Percentiles rank a stretch among this genome's conserved stretches.
These are phyloP conservation scores for Sanderia malayensis DNA, from an alignment of 30 jellyfish, hydroid and myxozoan species.

Conservation along the genomic window DNA sequence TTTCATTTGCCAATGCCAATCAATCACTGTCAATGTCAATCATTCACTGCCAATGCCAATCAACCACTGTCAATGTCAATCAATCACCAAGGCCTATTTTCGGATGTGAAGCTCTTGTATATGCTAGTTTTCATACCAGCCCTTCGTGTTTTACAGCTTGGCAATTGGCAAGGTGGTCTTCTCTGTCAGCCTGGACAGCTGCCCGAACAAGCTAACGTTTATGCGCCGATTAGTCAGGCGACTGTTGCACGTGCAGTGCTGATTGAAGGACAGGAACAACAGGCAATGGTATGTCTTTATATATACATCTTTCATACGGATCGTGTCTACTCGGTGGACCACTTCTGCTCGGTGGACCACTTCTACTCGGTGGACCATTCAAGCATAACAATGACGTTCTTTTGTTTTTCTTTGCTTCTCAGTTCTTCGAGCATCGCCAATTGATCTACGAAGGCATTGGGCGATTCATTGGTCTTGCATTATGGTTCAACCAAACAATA, in stretches of 20 bases:
- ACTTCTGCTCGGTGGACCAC: too few relatives aligned
- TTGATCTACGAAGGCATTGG: slow-evolving; percentile 72
- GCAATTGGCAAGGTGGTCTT: slow-evolving; percentile 2
- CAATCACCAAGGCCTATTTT: too few relatives aligned
- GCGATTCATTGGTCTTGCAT: slow-evolving; percentile 82
- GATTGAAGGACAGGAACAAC: neutral
- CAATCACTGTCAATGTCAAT: too few relatives aligned
- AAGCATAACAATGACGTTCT: too few relatives aligned
- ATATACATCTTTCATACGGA: too few relatives aligned
- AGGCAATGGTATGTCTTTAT: neutral
- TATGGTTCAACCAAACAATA: slow-evolving; percentile 91
- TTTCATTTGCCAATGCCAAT: neutral
- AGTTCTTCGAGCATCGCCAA: slow-evolving; percentile 33
- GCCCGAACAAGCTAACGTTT: slow-evolving; percentile 58
- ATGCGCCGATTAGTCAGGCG: slow-evolving; percentile 14
- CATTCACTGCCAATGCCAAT: too few relatives aligned
- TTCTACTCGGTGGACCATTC: too few relatives aligned
- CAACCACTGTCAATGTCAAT: too few relatives aligned
- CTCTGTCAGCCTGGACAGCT: slow-evolving; percentile 59
- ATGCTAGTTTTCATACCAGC: too few relatives aligned
- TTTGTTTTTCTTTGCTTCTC: too few relatives aligned
- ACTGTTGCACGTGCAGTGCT: neutral
- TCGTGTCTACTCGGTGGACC: too few relatives aligned
- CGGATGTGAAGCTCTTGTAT: too few relatives aligned
- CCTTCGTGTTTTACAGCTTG: slow-evolving; percentile 27